phyloP scores from a whole-genome alignment of 2,797 vertebrate genomes.

The Ispidina picta region DNA sequence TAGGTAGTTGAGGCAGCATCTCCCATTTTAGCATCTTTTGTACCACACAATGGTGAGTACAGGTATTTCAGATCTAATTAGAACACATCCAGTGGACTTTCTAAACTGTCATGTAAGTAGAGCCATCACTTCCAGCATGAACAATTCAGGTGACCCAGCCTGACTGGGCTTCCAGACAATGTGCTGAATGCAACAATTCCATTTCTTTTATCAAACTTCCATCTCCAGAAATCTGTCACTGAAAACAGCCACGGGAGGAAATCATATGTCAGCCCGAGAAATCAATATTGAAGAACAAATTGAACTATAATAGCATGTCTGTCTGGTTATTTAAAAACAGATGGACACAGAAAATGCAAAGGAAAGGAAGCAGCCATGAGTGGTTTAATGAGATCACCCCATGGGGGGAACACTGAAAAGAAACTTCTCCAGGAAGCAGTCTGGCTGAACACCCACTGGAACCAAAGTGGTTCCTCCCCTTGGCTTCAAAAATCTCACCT shows the following conservation, averaged over 20 bases:
- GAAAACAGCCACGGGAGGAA: not conserved
- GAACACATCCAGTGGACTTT: not conserved
- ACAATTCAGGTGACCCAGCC: not conserved
- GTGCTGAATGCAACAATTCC: not conserved
- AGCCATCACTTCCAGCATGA: not conserved
- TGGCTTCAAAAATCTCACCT: not conserved
- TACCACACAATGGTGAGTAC: not conserved
- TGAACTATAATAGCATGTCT: not conserved
- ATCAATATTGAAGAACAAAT: constrained; percentile 33
- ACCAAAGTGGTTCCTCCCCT: not conserved
- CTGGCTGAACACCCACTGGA: not conserved
- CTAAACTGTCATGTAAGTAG: not conserved
- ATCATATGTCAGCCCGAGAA: constrained; percentile 1
- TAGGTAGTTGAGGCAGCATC: not conserved
- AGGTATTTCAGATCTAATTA: not conserved
- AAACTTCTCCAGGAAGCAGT: not conserved
- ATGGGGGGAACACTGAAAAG: not conserved
- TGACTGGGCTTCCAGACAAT: not conserved
- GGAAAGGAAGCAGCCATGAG: not conserved
- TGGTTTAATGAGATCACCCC: not conserved
- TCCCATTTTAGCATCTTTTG: not conserved
- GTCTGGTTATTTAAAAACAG: constrained; percentile 32
- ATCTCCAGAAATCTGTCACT: not conserved
- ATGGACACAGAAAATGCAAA: constrained; percentile 12
- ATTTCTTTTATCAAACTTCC: not conserved